phyloP scores from a whole-genome alignment of 2,888 invertebrate species.

The Neoaliturus tenellus region DNA sequence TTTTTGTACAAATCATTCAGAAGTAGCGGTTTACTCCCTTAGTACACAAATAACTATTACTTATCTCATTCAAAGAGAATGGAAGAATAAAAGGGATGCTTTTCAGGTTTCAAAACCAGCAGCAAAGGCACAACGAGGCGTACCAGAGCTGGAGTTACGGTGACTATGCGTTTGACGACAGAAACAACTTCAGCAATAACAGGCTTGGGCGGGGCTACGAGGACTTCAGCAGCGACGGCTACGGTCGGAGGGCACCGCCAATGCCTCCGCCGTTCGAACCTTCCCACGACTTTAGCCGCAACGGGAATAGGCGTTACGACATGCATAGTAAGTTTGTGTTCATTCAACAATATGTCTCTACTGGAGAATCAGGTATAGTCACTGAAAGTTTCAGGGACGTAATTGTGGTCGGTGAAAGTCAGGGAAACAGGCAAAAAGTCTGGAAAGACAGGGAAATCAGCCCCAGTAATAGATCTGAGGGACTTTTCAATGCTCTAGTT shows the following conservation, averaged over 20 bases:
- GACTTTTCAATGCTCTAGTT: too few relatives aligned
- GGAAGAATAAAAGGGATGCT: too few relatives aligned
- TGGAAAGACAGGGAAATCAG: too few relatives aligned
- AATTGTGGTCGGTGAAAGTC: too few relatives aligned
- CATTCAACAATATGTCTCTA: neutral
- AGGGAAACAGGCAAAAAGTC: too few relatives aligned
- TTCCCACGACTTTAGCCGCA: constrained; percentile 23
- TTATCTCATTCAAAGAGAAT: too few relatives aligned
- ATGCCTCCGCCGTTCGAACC: neutral
- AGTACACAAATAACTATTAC: too few relatives aligned
- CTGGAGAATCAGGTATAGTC: too few relatives aligned
- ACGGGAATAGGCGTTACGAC: constrained; percentile 29
- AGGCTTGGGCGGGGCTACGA: constrained; percentile 35
- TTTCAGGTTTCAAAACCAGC: constrained; percentile 74
- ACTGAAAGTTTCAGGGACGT: too few relatives aligned
- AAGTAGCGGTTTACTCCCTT: too few relatives aligned
- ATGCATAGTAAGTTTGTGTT: constrained; percentile 32
- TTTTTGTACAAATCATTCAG: too few relatives aligned
- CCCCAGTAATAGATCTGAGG: too few relatives aligned
- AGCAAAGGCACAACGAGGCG: constrained; percentile 38
- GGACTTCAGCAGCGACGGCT: constrained; percentile 29
- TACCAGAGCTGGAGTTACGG: constrained; percentile 53
- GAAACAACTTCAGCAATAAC: constrained; percentile 13
- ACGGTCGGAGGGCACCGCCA: constrained; percentile 15
- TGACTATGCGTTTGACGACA: constrained; percentile 35